Evolutionary conservation across 2,797 vertebrate species (phyloP), one percentile per base, ranked within the genome.

Genomic region (Myripristis murdjan): DNA sequence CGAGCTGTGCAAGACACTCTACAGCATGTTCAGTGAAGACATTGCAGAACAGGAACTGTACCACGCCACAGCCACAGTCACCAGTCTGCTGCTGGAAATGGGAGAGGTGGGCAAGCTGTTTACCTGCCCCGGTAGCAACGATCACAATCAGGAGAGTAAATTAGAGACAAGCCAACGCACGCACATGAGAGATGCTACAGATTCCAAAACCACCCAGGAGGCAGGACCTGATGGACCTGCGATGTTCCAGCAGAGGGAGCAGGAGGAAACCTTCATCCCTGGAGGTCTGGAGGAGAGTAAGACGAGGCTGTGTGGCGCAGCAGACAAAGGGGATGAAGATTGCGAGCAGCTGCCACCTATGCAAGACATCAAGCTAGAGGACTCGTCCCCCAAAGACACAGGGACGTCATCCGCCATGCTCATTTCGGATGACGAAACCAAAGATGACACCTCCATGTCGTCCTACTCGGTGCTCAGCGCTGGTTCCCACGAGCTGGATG

Each of bases 21-120:
- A 99, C 85, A 97, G 97, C 75, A 98, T 99, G 97, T 99, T 99
- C 92, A 99, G 96, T 0, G 98, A 99, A 76, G 98, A 99, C 65
- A 88, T 94, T 48, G 94, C 94, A 0, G 98, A 99, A 58, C 98
- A 99, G 87, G 96, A 99, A 89, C 95, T 99, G 37, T 99, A 99
- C 80, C 98, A 99, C 0, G 97, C 97, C 53, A 99, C 98, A 0
- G 98, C 98, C 0, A 96, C 98, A 0, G 97, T 99, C 86, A 97
- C 98, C 47, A 99, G 98, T 91, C 84, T 99, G 85, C 95, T 99
- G 58, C 91, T 99, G 86, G 97, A 99, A 88, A 99, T 99, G 61
- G 98, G 98, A 0, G 98, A 99, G 61, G 97, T 99, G 14, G 98
- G 98, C 26, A 99, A 98, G 79, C 95, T 97, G 41, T 97, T 98